A percentile compares a stretch with the other conserved stretches of the same genome.
These are phyloP conservation scores for Anthoscopus minutus DNA, from an alignment of 2,113 vertebrate genomes.

Conservation along the genomic window DNA sequence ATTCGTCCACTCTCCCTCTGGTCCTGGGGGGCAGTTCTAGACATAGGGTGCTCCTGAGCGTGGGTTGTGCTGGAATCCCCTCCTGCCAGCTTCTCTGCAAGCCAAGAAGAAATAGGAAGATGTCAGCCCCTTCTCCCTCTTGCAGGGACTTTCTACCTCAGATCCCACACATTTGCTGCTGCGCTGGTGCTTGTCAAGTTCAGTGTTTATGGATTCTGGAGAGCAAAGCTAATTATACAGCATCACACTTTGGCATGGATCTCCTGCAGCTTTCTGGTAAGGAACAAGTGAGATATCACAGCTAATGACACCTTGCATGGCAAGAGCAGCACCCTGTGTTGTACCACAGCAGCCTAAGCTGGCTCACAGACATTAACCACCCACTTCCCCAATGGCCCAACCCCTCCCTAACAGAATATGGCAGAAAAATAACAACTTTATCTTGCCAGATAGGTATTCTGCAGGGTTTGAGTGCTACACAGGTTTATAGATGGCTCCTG, in stretches of 20 bases:
- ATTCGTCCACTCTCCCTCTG: conserved; percentile 24
- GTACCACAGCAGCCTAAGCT: not conserved
- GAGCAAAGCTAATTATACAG: conserved; percentile 2
- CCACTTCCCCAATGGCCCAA: not conserved
- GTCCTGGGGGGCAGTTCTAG: not conserved
- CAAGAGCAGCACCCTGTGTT: not conserved
- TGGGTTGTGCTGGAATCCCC: not conserved
- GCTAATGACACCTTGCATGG: not conserved
- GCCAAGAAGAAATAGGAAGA: not conserved
- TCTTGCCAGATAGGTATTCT: not conserved
- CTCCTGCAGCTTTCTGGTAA: not conserved
- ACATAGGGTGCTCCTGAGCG: not conserved
- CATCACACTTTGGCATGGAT: not conserved
- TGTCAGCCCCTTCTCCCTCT: not conserved
- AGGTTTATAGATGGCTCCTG: not conserved
- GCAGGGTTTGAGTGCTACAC: not conserved
- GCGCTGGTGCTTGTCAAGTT: not conserved
- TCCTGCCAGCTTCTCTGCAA: conserved; percentile 63
- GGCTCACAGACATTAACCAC: not conserved
- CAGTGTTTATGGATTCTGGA: conserved; percentile 9
- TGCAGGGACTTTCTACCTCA: not conserved
- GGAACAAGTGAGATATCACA: conserved; percentile 6
- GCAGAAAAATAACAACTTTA: not conserved
- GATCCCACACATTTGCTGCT: not conserved
- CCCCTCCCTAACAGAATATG: not conserved